A percentile compares a stretch with the other conserved stretches of the same genome.
Evolutionary conservation across 2,888 invertebrate species (phyloP).

Genomic region (Hartigia nigra): DNA sequence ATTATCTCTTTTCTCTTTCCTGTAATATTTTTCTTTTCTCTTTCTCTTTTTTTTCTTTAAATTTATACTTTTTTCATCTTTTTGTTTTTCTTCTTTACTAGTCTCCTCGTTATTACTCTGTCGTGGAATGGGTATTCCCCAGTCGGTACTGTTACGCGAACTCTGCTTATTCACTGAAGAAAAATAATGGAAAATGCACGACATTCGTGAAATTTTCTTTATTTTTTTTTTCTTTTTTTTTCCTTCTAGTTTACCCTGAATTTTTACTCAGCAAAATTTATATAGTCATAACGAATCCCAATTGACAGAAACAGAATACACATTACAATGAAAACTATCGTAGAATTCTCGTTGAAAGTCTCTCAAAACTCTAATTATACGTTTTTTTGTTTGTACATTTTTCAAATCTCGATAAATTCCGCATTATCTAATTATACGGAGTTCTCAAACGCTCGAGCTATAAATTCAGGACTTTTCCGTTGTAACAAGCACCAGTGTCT

Average conservation of each 20-base stretch:
- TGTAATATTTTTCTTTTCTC: neutral
- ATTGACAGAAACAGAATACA: neutral
- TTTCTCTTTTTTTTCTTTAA: too few relatives aligned
- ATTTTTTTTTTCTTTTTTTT: too few relatives aligned
- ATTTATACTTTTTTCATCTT: neutral
- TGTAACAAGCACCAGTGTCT: too few relatives aligned
- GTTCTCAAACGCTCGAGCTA: fast-evolving
- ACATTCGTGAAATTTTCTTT: neutral
- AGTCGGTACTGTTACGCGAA: neutral
- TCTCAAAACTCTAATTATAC: neutral
- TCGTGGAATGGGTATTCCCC: neutral
- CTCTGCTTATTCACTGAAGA: neutral
- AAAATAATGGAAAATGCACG: neutral
- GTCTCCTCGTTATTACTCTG: neutral
- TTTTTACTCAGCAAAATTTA: neutral
- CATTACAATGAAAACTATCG: neutral
- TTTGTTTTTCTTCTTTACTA: neutral
- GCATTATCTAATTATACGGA: neutral
- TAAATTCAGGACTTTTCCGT: too few relatives aligned
- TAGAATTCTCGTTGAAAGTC: too few relatives aligned
- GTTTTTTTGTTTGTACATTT: neutral
- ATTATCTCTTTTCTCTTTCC: neutral
- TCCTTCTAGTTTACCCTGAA: neutral
- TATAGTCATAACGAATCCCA: neutral
- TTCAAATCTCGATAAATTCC: neutral